Conservation (phyloP, 2,113 vertebrate species). For the Propithecus coquereli region DNA sequence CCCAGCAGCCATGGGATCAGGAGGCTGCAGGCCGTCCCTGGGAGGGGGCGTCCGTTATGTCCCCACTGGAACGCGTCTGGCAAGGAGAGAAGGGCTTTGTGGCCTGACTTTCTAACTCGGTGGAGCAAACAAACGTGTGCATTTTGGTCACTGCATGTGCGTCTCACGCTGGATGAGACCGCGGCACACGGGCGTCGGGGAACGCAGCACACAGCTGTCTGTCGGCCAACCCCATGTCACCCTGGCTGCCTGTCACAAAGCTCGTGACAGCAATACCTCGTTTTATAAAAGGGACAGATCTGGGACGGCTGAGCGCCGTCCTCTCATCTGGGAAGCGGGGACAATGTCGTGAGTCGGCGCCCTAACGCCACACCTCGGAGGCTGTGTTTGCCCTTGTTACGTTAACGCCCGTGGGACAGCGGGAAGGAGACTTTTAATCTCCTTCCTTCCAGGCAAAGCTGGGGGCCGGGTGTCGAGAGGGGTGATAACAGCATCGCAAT, state of each 20-base stretch:
- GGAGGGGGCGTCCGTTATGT: too few species aligned
- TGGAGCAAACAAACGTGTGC: too few species aligned
- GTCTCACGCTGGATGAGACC: too few species aligned
- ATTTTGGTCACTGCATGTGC: not conserved
- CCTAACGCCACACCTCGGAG: not conserved
- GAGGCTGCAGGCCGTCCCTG: not conserved
- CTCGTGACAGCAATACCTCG: accelerated
- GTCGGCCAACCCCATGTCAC: accelerated
- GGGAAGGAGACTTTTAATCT: not conserved
- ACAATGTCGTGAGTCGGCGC: too few species aligned
- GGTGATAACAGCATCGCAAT: accelerated
- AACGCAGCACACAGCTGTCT: not conserved
- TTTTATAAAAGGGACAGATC: not conserved
- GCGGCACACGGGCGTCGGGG: too few species aligned
- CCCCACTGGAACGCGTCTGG: not conserved
- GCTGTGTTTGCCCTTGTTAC: too few species aligned
- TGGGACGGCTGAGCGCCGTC: accelerated
- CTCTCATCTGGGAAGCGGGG: not conserved
- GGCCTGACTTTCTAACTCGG: too few species aligned
- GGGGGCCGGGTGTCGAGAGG: not conserved
- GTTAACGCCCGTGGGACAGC: not conserved
- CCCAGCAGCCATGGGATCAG: not conserved
- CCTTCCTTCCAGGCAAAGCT: too few species aligned
- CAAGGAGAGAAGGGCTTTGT: not conserved
- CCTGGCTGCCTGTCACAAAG: not conserved